Evolutionary conservation across 2,888 invertebrate species (phyloP).

Genomic region (Petrophora chlorosata): DNA sequence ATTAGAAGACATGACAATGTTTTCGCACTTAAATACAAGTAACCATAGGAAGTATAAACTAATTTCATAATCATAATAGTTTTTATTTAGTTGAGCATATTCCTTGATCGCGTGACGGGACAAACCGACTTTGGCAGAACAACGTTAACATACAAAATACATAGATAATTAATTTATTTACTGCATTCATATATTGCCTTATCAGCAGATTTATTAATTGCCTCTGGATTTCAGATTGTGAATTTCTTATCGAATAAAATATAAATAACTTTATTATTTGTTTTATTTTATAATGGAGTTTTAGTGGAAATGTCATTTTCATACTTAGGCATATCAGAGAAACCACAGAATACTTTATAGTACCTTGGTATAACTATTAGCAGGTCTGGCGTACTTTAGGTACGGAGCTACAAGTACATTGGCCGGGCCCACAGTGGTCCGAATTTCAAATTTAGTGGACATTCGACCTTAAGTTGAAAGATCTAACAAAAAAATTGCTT

Average conservation of each 20-base stretch:
- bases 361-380: too few relatives aligned
- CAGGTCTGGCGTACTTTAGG: too few relatives aligned
- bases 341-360: too few relatives aligned
- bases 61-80: constrained; percentile 48
- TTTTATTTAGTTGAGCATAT: constrained; percentile 56
- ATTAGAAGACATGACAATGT: constrained; percentile 62
- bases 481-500: too few relatives aligned
- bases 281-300: constrained; percentile 34
- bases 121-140: constrained; percentile 64
- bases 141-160: constrained; percentile 56
- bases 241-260: constrained; percentile 77
- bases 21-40: constrained; percentile 58
- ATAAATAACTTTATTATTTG: constrained; percentile 71
- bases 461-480: too few relatives aligned
- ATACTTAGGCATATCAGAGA: too few relatives aligned
- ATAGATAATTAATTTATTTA: constrained; percentile 70
- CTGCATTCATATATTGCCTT: constrained; percentile 76
- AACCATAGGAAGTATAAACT: constrained; percentile 55
- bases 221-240: constrained; percentile 75
- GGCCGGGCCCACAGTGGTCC: too few relatives aligned
- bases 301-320: too few relatives aligned
- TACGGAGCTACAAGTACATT: too few relatives aligned
- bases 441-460: too few relatives aligned
- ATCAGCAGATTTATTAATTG: constrained; percentile 73
- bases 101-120: constrained; percentile 43